A percentile compares a stretch with the other conserved stretches of the same genome.
Evolutionary conservation across 1,140 invertebrate genomes (phyloP).

Genomic region (Pristionchus pacificus): DNA sequence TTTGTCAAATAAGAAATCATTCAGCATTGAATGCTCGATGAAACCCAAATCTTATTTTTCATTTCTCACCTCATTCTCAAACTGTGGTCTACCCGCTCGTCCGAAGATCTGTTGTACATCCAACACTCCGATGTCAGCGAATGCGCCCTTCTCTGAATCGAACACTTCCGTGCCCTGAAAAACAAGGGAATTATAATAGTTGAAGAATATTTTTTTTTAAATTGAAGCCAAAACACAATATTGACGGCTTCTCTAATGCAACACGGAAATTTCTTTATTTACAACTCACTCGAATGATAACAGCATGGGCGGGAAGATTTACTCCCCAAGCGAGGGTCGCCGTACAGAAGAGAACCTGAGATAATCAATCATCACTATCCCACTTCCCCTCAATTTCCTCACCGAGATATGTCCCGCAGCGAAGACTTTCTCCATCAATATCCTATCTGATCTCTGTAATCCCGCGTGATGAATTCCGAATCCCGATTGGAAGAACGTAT

Average conservation of each 20-base stretch:
- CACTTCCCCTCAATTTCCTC: background rate
- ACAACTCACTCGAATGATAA: constrained; percentile 78
- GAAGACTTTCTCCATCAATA: constrained; percentile 82
- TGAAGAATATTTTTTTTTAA: background rate
- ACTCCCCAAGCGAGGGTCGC: constrained; percentile 98
- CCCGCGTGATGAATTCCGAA: constrained; percentile 96
- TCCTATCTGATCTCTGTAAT: constrained; percentile 65
- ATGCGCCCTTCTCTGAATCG: constrained; percentile 86
- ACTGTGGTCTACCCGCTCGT: constrained; percentile 82
- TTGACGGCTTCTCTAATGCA: background rate
- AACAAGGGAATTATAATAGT: constrained; percentile 6
- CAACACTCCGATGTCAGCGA: constrained; percentile 89
- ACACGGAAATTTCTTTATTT: constrained; percentile 2
- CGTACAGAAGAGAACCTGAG: constrained; percentile 87
- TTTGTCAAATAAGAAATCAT: too few species aligned
- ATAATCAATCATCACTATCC: background rate
- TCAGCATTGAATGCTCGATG: too few species aligned
- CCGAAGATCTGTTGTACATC: constrained; percentile 99
- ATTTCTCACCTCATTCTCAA: constrained; percentile 66
- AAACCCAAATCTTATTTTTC: too few species aligned
- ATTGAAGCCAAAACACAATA: constrained; percentile 1
- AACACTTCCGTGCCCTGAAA: constrained; percentile 93
- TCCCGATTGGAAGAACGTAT: constrained; percentile 74
- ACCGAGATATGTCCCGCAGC: constrained; percentile 72
- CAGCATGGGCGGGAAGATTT: constrained; percentile 93